Evolutionary conservation across 1,140 invertebrate genomes (phyloP).

Genomic region (Acyrthosiphon pisum): DNA sequence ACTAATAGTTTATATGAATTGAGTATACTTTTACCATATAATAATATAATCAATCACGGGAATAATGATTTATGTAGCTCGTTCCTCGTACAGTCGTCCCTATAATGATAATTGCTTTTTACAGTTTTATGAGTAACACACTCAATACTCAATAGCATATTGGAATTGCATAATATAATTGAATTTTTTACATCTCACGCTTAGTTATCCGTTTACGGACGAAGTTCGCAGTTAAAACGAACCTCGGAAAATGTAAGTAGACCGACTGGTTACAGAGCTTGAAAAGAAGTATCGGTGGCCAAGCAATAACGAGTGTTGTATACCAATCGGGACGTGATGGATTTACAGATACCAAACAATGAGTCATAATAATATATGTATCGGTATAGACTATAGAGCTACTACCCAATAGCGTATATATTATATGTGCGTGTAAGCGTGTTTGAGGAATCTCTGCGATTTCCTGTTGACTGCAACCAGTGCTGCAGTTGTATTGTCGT

Average conservation of each 20-base stretch:
- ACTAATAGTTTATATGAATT: not conserved
- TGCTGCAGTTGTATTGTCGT: not conserved
- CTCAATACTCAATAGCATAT: not conserved
- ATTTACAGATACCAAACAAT: constrained; percentile 23
- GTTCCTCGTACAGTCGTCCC: not conserved
- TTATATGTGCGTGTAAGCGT: not conserved
- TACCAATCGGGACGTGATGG: constrained; percentile 22
- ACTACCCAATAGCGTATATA: not conserved
- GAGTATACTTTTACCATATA: not conserved
- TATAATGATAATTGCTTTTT: constrained; percentile 1
- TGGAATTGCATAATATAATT: not conserved
- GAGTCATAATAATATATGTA: not conserved
- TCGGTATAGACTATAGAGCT: not conserved
- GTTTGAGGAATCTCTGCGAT: not conserved
- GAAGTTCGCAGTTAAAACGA: not conserved
- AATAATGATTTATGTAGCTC: constrained; percentile 21
- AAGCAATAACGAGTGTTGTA: constrained; percentile 1
- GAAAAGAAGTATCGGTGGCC: not conserved
- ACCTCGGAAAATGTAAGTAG: not conserved
- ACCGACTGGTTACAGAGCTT: not conserved
- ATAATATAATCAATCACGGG: not conserved
- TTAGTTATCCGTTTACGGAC: not conserved
- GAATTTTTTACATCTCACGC: not conserved
- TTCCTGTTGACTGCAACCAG: not conserved
- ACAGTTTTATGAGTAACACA: not conserved